A percentile compares a stretch with the other conserved stretches of the same genome.
Evolutionary conservation across 2,797 vertebrate genomes (phyloP).

Genomic region (Emydoidea blandingii): DNA sequence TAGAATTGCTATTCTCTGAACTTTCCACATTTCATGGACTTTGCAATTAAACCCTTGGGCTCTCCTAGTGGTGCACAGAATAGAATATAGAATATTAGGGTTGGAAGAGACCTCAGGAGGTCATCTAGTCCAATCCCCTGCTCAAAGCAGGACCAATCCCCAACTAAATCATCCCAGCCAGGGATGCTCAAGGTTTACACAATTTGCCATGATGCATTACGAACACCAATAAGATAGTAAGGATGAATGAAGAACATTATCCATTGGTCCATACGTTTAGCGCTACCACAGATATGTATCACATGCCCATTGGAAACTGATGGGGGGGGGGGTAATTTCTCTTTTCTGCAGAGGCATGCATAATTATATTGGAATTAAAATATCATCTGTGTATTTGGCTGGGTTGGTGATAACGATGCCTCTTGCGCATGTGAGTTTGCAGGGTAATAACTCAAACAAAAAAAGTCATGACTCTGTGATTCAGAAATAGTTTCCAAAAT

Average conservation of each 20-base stretch:
- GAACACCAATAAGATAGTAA: conserved; percentile 16
- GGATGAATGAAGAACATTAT: not conserved
- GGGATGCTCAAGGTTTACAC: not conserved
- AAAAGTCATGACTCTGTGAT: not conserved
- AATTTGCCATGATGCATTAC: not conserved
- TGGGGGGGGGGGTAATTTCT: not conserved
- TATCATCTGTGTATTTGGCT: not conserved
- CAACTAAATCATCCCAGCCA: too few species aligned
- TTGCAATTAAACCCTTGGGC: conserved; percentile 16
- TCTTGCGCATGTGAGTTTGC: not conserved
- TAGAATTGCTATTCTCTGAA: not conserved
- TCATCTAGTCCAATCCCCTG: too few species aligned
- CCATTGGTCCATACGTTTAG: not conserved
- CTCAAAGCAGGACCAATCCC: too few species aligned
- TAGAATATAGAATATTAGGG: too few species aligned
- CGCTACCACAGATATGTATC: not conserved
- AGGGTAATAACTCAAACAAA: not conserved
- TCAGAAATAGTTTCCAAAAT: not conserved
- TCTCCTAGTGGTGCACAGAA: not conserved
- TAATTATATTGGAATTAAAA: not conserved
- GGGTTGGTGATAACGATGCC: not conserved
- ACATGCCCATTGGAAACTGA: not conserved
- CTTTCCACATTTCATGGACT: not conserved
- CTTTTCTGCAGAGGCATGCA: not conserved
- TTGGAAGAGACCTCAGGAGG: too few species aligned